Evolutionary conservation across 2,797 vertebrate species (phyloP), one percentile per base, ranked within the genome.

Genomic region (Gambusia yucatana): DNA sequence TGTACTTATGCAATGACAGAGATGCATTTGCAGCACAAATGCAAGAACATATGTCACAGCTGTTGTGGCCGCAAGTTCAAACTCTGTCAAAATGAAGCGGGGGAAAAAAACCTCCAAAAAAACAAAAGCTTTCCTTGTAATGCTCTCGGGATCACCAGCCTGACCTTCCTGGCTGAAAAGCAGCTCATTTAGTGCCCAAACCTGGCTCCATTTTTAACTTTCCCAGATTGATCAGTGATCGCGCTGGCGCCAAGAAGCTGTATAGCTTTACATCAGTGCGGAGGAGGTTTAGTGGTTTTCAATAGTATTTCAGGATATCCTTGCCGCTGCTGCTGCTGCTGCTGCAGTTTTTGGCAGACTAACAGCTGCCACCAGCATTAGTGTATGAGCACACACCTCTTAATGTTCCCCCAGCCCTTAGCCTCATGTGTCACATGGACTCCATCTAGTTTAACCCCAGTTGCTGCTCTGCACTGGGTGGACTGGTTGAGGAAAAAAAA

Each of bases 301-400:
- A 95, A 93, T 94, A 95, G 94, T 94, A 94, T 94, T 95, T 94
- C 91, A 95, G 93, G 94, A 95, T 93, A 92, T 92, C 91, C 91
- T 93, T 89, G 89, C 89, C 89, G 93, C 91, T 70, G 41, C 65
- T 89, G 90, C 89, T 88, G 90, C 89, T 92, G 90, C 89, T 92
- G 89, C 90, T 90, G 93, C 90, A 91, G 82, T 92, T 93, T 93
- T 93, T 92, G 91, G 90, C 93, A 91, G 91, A 89, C 89, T 86
- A 90, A 91, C 93, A 93, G 93, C 91, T 94, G 93, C 91, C 92
- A 94, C 90, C 85, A 88, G 90, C 87, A 90, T 93, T 91, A 91
- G 88, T 92, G 87, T 86, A 92, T 86, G 87, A 93, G 94, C 91
- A 93, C 90, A 93, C 92, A 91, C 91, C 89, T 92, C 91, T 94